These are phyloP conservation scores for Bufo gargarizans DNA, from an alignment of 2,113 vertebrate species.

Conservation along the genomic window DNA sequence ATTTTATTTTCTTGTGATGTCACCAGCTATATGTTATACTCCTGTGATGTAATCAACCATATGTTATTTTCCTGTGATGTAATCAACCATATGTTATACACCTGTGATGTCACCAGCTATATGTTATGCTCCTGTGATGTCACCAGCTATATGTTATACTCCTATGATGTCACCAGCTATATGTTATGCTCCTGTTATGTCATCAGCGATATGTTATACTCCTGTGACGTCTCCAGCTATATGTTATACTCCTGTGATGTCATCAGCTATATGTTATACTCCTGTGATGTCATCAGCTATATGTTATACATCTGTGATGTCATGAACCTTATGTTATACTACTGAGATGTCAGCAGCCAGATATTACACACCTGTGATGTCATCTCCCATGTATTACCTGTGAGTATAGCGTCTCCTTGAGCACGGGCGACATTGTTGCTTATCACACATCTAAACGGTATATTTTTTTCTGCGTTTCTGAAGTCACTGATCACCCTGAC, in stretches of 20 bases:
- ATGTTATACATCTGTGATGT: neutral
- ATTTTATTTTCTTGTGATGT: neutral
- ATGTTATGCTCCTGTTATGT: neutral
- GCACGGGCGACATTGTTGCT: constrained; percentile 72
- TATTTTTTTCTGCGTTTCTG: constrained; percentile 61
- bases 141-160: neutral
- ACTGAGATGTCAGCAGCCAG: neutral
- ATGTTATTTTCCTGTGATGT: no score
- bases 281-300: neutral
- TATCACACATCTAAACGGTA: constrained; percentile 72
- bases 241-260: neutral
- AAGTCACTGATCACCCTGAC: constrained; percentile 70
- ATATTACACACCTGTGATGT: neutral
- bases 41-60: neutral
- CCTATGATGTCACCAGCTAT: no score
- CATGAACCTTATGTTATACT: no score
- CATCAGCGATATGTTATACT: neutral
- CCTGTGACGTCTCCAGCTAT: neutral
- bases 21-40: neutral
- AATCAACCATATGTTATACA: neutral
- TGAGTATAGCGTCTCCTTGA: constrained; percentile 66
- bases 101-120: neutral
- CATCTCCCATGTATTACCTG: constrained; percentile 60
- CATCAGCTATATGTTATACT: neutral
- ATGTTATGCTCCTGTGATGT: neutral